Conservation (phyloP, 2,113 vertebrate species). For the Oryzias melastigma region DNA sequence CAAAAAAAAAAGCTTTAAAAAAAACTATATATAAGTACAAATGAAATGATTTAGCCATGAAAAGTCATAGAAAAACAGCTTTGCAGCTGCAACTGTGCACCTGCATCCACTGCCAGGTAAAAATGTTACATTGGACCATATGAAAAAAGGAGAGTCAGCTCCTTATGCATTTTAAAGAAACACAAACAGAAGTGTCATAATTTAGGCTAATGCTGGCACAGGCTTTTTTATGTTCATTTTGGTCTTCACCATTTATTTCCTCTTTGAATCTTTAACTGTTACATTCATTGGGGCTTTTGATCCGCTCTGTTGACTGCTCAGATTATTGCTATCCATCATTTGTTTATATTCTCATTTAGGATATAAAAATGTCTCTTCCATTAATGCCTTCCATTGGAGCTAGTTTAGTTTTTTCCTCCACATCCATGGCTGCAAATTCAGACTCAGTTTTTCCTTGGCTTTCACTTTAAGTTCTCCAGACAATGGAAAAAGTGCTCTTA, state of each 20-base stretch:
- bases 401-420: constrained; percentile 11
- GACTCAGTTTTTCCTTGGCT: constrained; percentile 2
- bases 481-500: constrained; percentile 10
- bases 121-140: constrained; percentile 32
- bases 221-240: constrained; percentile 8
- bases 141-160: constrained; percentile 25
- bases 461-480: constrained; percentile 9
- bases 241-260: constrained; percentile 27
- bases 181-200: constrained; percentile 4
- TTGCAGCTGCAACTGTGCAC: constrained; percentile 42
- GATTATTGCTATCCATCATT: constrained; percentile 76
- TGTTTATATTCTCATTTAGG: constrained; percentile 70
- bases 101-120: constrained; percentile 38
- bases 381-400: constrained; percentile 53
- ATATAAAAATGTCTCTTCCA: constrained; percentile 32
- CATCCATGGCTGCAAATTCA: not conserved
- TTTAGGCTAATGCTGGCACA: constrained; percentile 22
- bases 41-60: constrained; percentile 11
- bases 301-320: constrained; percentile 60
- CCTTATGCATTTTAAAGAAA: not conserved
- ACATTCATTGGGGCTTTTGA: constrained; percentile 42
- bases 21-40: not conserved
- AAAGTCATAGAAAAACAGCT: constrained; percentile 12
- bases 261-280: constrained; percentile 33
- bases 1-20: not conserved